Percentiles rank a stretch among this genome's conserved stretches.
These are phyloP conservation scores for Laticauda laticaudata DNA, from an alignment of 2,113 vertebrate genomes.

Conservation along the genomic window DNA sequence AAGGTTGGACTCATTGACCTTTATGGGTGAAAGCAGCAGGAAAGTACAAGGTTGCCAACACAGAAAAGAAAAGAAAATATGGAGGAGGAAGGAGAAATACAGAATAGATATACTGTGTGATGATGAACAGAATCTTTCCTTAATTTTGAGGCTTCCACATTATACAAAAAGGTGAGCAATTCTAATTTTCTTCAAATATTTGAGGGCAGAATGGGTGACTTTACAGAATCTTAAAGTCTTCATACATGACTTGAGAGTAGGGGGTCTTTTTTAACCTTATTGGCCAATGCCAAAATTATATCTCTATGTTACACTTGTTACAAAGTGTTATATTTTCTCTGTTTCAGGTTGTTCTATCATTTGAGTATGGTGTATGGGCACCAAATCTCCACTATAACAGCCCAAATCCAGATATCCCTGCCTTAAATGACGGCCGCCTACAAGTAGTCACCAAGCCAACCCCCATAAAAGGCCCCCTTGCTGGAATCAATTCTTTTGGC, in stretches of 20 bases:
- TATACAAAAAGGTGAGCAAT: neutral
- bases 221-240: neutral
- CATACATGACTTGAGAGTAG: neutral
- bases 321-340: neutral
- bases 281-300: neutral
- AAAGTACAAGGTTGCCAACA: neutral
- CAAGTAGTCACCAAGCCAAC: slow-evolving; percentile 80
- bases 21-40: neutral
- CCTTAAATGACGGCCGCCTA: slow-evolving; percentile 78
- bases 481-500: slow-evolving; percentile 91
- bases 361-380: slow-evolving; percentile 89
- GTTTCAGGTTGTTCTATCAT: slow-evolving; percentile 83
- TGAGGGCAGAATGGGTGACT: neutral
- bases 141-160: neutral
- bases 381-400: slow-evolving; percentile 88
- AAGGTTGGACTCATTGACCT: neutral
- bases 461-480: slow-evolving; percentile 82
- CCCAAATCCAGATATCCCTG: slow-evolving; percentile 87
- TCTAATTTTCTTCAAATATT: neutral
- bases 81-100: neutral
- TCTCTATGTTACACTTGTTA: neutral
- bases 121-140: neutral
- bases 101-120: neutral
- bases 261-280: neutral
- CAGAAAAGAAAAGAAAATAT: neutral